Base-by-base conservation (phyloP, 2,888 invertebrate genomes). In the Sympetrum striolatum region DNA sequence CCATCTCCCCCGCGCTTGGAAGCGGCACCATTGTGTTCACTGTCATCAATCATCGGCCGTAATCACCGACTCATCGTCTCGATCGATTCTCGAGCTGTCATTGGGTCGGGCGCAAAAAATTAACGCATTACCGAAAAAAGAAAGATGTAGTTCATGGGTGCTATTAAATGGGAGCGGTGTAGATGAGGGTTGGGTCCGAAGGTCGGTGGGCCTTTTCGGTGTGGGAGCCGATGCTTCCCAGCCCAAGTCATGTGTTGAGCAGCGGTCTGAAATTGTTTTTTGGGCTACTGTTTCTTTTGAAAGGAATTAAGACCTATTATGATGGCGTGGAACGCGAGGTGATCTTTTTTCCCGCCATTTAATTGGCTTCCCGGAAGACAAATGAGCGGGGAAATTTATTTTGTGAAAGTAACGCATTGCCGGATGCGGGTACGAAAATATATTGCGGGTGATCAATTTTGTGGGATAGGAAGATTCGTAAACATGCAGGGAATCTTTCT, bases 1-100 rank as follows among this genome's bases (percentile, higher is more conserved):
- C 22, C 31, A 10, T 44, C 35, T 82, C 58, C 80, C 82, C 82
- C 8, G 53, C 31, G 82, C 14, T 31, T 82, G 25, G 48, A 48
- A 39, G 25, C 81, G 81, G 81, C n/a, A 39, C 25, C 31, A 82
- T 82, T 82, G 82, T 82, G 82, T 22, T 58, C 58, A 35, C 31
- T 82, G 58, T 58, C 82, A 82, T 82, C 82, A 82, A 82, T 82
- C 82, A 82, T 82, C 53, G 4, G 6, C 18, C 82, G 58, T 82
- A 82, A 82, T 82, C 82, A 82, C 82, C 53, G 25, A 82, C 82
- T 82, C 82, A 82, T 82, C 58, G 82, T 82, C 82, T 53, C 82
- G 82, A 82, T 82, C 82, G 82, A 82, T 82, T 82, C 82, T 35
- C 58, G 82, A 58, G 31, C 82, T 82, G 82, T 82, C 82, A 81